Percentiles rank a stretch among this genome's conserved stretches.
Conservation (phyloP, 2,888 invertebrate genomes). For the Epinotia brunnichana region DNA sequence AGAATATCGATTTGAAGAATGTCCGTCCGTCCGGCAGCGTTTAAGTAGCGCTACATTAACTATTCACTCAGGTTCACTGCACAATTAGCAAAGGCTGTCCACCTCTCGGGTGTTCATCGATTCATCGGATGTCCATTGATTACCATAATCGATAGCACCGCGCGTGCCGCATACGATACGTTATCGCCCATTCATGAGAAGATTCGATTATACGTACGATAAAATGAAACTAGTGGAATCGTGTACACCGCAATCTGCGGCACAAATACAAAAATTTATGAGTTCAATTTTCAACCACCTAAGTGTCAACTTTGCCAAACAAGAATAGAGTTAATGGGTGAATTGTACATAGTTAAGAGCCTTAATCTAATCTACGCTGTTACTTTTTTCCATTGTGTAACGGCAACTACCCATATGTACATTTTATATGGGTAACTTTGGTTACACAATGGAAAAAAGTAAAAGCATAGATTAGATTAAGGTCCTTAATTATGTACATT, state of each 20-base stretch:
- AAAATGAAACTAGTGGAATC: neutral
- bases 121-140: slow-evolving; percentile 82
- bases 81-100: slow-evolving; percentile 84
- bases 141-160: slow-evolving; percentile 82
- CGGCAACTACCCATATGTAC: no score
- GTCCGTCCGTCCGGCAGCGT: slow-evolving; percentile 63
- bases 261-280: slow-evolving; percentile 1
- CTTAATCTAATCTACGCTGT: no score
- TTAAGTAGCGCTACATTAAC: slow-evolving; percentile 74
- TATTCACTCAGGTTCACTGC: slow-evolving; percentile 80
- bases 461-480: no score
- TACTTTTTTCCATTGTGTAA: no score
- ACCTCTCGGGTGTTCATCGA: slow-evolving; percentile 81
- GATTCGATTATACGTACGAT: slow-evolving; percentile 28
- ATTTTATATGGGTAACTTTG: no score
- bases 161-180: slow-evolving; percentile 79
- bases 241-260: neutral
- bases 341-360: no score
- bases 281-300: neutral
- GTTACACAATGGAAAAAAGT: no score
- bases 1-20: slow-evolving; percentile 59
- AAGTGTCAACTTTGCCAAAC: neutral
- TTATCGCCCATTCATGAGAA: slow-evolving; percentile 41
- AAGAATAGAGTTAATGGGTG: no score
- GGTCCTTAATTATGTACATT: no score